phyloP scores from a whole-genome alignment of 1,140 invertebrate species.

The Matsumurasca onukii region DNA sequence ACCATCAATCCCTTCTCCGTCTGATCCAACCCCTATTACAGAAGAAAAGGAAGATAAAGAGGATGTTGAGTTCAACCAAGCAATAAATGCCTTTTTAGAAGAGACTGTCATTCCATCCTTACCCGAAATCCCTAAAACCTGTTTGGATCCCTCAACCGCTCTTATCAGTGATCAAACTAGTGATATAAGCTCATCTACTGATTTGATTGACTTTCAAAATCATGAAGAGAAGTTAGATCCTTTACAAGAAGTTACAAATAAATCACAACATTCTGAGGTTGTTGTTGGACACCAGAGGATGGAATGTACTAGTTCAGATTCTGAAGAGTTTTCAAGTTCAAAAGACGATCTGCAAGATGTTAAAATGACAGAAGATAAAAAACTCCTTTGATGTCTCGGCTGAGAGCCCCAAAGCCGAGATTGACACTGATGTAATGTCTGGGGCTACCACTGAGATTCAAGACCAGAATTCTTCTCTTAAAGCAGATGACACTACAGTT shows the following conservation, averaged over 20 bases:
- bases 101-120: slow-evolving; percentile 56
- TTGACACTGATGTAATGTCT: background rate
- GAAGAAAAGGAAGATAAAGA: slow-evolving; percentile 27
- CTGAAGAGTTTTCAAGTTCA: slow-evolving; percentile 20
- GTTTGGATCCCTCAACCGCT: slow-evolving; percentile 44
- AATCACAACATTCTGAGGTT: background rate
- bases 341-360: slow-evolving; percentile 13
- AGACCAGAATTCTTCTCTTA: background rate
- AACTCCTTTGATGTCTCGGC: slow-evolving; percentile 27
- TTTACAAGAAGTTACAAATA: too few species aligned
- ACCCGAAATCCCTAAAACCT: slow-evolving; percentile 42
- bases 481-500: background rate
- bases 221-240: too few species aligned
- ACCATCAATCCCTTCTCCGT: background rate
- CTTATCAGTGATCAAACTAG: slow-evolving; percentile 42
- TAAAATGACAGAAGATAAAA: slow-evolving; percentile 17
- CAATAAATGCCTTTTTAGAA: slow-evolving; percentile 49
- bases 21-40: slow-evolving; percentile 19
- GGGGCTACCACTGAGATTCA: background rate
- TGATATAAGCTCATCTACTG: slow-evolving; percentile 1
- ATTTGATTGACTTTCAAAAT: too few species aligned
- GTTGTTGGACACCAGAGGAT: background rate
- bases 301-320: slow-evolving; percentile 19
- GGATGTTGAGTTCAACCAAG: slow-evolving; percentile 11
- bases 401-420: slow-evolving; percentile 1